Base-by-base conservation (phyloP, 2,888 invertebrate species). In the Mycalesis mineus region DNA sequence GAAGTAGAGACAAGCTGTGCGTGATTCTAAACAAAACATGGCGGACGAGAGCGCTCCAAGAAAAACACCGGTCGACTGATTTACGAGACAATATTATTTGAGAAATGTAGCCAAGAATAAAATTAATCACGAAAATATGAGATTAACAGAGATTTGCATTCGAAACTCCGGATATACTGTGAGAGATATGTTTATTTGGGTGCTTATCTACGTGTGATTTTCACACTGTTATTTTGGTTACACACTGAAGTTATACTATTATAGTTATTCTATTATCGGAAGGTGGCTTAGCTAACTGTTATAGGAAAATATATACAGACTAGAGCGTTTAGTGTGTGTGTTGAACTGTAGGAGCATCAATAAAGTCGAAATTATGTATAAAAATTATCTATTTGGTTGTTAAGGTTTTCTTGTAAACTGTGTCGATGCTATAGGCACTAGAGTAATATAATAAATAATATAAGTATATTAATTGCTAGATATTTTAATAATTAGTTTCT, bases 1-100 rank as follows among this genome's bases (percentile, higher is more conserved):
- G 71, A 63, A 78, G 74, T 75, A 72, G 73, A 69, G 80, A 84
- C 84, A 80, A 81, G 82, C 77, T 81, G 85, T 85, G 88, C 88
- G 88, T 89, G 88, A 84, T 87, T 75, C 82, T 84, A 84, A 87
- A 87, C 88, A 88, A 88, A 89, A 89, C 86, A 89, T 70, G 70
- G 75, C 70, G 64, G 73, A 65, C 72, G 66, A 69, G 72, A 69
- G 73, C 72, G 80, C 79, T 82, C 88, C 88, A 88, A 88, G 88
- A 88, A 87, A 87, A 88, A 89, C 87, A 89, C 77, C 67, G 75
- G 69, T 73, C 77, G 84, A 81, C 87, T 86, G 88, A 88, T 88
- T 89, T 88, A 89, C 83, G 84, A 82, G 80, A 84, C 84, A 81
- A 84, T 82, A 85, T 84, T 80, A 85, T 84, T 81, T 81, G 74